These are phyloP conservation scores for Gastrophryne carolinensis DNA, from an alignment of 2,797 vertebrate genomes.

Conservation along the genomic window DNA sequence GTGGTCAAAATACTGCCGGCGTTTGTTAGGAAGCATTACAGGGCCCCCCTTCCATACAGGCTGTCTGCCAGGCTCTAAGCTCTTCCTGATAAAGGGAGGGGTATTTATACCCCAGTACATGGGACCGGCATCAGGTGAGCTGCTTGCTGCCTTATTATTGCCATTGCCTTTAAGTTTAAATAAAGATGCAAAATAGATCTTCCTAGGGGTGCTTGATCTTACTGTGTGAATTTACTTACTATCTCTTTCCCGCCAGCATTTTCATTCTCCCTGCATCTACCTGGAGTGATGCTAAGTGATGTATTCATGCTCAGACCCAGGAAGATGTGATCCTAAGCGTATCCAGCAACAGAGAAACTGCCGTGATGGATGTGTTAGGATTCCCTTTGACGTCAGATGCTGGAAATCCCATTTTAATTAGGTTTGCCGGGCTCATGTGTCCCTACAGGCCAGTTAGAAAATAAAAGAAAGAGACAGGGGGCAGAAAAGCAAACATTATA, in stretches of 20 bases:
- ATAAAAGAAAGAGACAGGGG: constrained; percentile 20
- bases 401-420: constrained; percentile 79
- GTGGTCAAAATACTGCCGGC: too few relatives aligned
- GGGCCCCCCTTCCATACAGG: too few relatives aligned
- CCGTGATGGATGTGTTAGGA: constrained; percentile 65
- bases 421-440: constrained; percentile 47
- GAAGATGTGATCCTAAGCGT: constrained; percentile 36
- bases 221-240: background rate
- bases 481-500: constrained; percentile 31
- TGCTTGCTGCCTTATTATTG: too few relatives aligned
- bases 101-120: too few relatives aligned
- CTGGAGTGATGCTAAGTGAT: background rate
- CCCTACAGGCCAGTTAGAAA: constrained; percentile 39
- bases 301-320: constrained; percentile 2
- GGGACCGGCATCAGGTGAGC: too few relatives aligned
- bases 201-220: too few relatives aligned
- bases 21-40: too few relatives aligned
- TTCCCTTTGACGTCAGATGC: constrained; percentile 70
- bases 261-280: background rate
- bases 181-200: too few relatives aligned
- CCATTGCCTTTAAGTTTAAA: too few relatives aligned
- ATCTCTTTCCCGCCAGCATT: constrained; percentile 14
- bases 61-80: too few relatives aligned
- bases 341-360: constrained; percentile 61
- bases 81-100: too few relatives aligned